Evolutionary conservation across 2,797 vertebrate genomes (phyloP).

Genomic region (Loriculus beryllinus): DNA sequence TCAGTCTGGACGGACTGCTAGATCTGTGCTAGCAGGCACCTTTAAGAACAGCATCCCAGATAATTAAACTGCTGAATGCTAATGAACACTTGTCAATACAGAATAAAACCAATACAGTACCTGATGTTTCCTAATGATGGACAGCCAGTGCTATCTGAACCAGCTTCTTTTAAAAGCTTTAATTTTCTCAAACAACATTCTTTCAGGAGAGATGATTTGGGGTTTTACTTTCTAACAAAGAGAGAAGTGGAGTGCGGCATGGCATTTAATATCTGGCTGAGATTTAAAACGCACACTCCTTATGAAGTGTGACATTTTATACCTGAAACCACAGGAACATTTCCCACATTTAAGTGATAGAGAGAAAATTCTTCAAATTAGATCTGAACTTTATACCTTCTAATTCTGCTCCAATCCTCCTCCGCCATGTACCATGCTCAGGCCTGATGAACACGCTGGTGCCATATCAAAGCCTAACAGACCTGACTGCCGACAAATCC

Average conservation of each 20-base stretch:
- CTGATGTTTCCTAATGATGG: background rate
- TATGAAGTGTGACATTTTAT: slow-evolving; percentile 51
- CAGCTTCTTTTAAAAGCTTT: background rate
- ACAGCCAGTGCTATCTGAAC: background rate
- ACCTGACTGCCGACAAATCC: slow-evolving; percentile 16
- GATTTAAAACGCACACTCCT: slow-evolving; percentile 54
- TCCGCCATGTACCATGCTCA: background rate
- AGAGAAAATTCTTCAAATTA: slow-evolving; percentile 47
- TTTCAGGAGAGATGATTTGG: slow-evolving; percentile 27
- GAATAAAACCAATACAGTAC: background rate
- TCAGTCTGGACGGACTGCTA: background rate
- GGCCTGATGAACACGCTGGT: background rate
- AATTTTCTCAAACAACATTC: slow-evolving; percentile 45
- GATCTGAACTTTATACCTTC: slow-evolving; percentile 45
- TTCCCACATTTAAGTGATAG: slow-evolving; percentile 38
- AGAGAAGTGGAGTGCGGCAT: background rate
- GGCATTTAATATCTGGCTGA: slow-evolving; percentile 49
- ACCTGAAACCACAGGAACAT: slow-evolving; percentile 45
- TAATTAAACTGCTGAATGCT: background rate
- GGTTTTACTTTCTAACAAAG: slow-evolving; percentile 51
- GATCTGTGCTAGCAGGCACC: background rate
- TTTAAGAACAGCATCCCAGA: background rate
- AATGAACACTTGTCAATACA: background rate
- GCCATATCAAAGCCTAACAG: slow-evolving; percentile 34
- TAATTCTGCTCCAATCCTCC: slow-evolving; percentile 25